Percentiles rank a stretch among this genome's conserved stretches.
Conservation (phyloP, 2,888 invertebrate species). For the Brachyptera putata region DNA sequence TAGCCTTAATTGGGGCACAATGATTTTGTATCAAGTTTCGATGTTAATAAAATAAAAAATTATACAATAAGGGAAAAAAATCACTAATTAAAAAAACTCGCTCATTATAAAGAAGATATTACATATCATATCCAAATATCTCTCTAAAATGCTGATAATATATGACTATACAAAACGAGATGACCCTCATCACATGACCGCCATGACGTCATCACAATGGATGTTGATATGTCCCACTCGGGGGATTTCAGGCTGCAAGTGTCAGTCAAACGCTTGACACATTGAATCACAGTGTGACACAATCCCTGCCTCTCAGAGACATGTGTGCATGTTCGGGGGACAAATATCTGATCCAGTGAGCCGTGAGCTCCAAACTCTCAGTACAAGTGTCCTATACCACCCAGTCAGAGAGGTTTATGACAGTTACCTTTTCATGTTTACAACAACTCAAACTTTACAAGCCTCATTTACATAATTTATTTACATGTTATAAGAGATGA, state of each 20-base stretch:
- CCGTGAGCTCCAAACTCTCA: not conserved
- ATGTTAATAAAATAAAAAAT: no score
- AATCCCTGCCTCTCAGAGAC: no score
- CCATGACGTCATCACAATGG: not conserved
- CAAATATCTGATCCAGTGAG: slow-evolving; percentile 1
- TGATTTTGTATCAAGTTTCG: no score
- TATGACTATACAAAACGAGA: no score
- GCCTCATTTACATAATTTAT: slow-evolving; percentile 18
- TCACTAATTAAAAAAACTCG: no score
- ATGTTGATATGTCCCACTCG: not conserved
- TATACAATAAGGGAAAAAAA: no score
- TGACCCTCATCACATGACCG: not conserved
- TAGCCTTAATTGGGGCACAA: no score
- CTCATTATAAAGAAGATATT: no score
- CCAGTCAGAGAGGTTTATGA: slow-evolving; percentile 12
- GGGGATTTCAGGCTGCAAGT: not conserved
- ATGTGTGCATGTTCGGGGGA: not conserved
- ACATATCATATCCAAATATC: no score
- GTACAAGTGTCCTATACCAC: slow-evolving; percentile 17
- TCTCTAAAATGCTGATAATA: no score
- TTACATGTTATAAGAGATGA: slow-evolving; percentile 12
- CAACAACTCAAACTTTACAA: slow-evolving; percentile 16
- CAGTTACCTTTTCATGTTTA: not conserved
- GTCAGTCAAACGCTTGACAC: slow-evolving; percentile 3
- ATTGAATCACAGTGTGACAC: no score